Base-by-base conservation (phyloP, 2,888 invertebrate species). In the Chaetoderma sp. region DNA sequence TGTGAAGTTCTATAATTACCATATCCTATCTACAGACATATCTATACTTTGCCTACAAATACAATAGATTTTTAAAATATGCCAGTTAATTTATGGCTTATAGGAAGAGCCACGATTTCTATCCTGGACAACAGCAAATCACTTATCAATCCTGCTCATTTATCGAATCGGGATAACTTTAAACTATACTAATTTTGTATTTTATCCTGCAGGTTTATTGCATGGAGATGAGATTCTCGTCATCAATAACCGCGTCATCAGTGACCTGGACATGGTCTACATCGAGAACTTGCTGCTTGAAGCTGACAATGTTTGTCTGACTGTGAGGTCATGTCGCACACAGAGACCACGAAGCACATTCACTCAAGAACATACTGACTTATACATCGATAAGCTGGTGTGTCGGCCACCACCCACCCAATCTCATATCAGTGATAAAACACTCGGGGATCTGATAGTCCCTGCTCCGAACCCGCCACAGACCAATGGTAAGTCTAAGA, bases 261-360 rank as follows among this genome's bases (percentile, higher is more conserved):
- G 95, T 83, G 97, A 98, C 89, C 90, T 98, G 89, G 98, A 98
- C 90, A 98, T 98, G 97, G 97, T 98, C 94, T 97, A 96, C 90
- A 91, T 98, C 86, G 98, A 98, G 88, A 95, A 94, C 85, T 94
- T 97, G 72, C 90, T 98, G 78, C 96, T 96, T 88, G 96, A 97
- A 87, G 96, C 96, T 85, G 91, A 94, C 72, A 93, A 94, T 54
- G 91, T 98, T 70, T 95, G 95, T 89, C 94, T 98, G 93, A 97
- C 97, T 93, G 95, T 98, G 92, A 91, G 97, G 78, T 94, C 94
- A 49, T 93, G 94, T 47, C 90, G 94, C 74, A 92, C 93, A 21
- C 93, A 94, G 65, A 78, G 82, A 6, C 86, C 87, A 1, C 58
- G 64, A 28, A 86, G 89, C 58, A 85, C 83, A 32, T 80, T 83